Evolutionary conservation across 2,797 vertebrate genomes (phyloP).

Genomic region (Mallotus villosus): DNA sequence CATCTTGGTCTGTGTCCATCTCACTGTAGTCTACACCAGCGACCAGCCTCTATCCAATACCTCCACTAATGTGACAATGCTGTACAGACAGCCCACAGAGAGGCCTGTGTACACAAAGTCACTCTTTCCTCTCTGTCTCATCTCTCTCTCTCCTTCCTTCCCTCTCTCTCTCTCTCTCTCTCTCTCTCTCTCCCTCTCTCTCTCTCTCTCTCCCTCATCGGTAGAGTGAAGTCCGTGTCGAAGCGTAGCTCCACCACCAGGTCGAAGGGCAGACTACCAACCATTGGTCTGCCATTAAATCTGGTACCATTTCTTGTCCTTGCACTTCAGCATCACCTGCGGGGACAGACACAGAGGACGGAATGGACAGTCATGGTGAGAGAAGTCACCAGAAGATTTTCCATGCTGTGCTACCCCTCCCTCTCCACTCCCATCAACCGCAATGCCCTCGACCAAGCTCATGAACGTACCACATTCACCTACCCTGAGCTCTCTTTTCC

Average conservation of each 20-base stretch:
- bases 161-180: constrained; percentile 24
- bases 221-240: constrained; percentile 63
- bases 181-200: constrained; percentile 15
- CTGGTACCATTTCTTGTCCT: constrained; percentile 99
- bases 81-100: constrained; percentile 52
- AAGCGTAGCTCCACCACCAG: constrained; percentile 46
- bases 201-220: constrained; percentile 31
- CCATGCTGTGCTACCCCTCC: neutral
- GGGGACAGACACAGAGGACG: neutral
- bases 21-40: constrained; percentile 48
- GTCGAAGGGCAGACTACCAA: constrained; percentile 30
- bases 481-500: too few relatives aligned
- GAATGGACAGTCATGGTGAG: neutral
- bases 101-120: constrained; percentile 62
- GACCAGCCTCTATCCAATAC: constrained; percentile 41
- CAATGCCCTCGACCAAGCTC: neutral
- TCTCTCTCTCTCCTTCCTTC: constrained; percentile 37
- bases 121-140: constrained; percentile 49
- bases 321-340: constrained; percentile 97
- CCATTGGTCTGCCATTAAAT: constrained; percentile 76
- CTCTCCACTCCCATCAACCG: neutral
- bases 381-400: neutral
- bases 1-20: constrained; percentile 33
- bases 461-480: too few relatives aligned
- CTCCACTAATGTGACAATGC: constrained; percentile 50